Evolutionary conservation across 1,140 invertebrate species (phyloP).

Genomic region (Brachionus asplanchnoidis): DNA sequence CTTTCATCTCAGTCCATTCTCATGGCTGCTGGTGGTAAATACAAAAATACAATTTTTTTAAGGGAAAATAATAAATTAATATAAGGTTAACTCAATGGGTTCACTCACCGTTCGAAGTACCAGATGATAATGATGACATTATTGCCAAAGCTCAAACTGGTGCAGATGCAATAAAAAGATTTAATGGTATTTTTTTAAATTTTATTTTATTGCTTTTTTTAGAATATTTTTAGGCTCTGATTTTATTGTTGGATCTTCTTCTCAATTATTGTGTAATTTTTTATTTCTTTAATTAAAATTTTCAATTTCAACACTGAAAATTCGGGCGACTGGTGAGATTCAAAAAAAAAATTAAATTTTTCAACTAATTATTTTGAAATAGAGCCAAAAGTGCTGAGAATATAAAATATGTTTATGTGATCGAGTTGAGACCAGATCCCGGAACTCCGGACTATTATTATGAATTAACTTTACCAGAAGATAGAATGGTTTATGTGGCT

Average conservation of each 20-base stretch:
- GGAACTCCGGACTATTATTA: too few relatives aligned
- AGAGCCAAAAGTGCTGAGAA: too few relatives aligned
- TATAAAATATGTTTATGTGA: too few relatives aligned
- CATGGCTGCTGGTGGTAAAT: not conserved
- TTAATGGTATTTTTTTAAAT: too few relatives aligned
- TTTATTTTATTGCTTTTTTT: too few relatives aligned
- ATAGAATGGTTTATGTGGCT: too few relatives aligned
- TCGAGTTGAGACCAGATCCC: too few relatives aligned
- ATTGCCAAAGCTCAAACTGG: too few relatives aligned
- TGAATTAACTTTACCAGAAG: too few relatives aligned
- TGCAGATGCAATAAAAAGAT: too few relatives aligned
- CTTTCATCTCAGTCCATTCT: constrained; percentile 34
- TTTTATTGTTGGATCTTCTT: too few relatives aligned
- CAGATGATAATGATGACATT: not conserved
- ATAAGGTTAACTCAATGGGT: constrained; percentile 1
- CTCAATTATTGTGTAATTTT: constrained; percentile 29
- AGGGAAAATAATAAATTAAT: constrained; percentile 13
- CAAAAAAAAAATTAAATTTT: not conserved
- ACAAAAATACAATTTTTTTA: not conserved
- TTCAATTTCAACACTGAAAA: not conserved
- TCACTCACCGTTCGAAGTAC: not conserved
- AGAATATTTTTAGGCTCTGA: too few relatives aligned
- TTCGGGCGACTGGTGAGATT: not conserved
- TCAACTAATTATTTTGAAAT: constrained; percentile 22
- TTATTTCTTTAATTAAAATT: not conserved